Base-by-base conservation (phyloP, 2,888 invertebrate genomes). In the Octodonta nipae region DNA sequence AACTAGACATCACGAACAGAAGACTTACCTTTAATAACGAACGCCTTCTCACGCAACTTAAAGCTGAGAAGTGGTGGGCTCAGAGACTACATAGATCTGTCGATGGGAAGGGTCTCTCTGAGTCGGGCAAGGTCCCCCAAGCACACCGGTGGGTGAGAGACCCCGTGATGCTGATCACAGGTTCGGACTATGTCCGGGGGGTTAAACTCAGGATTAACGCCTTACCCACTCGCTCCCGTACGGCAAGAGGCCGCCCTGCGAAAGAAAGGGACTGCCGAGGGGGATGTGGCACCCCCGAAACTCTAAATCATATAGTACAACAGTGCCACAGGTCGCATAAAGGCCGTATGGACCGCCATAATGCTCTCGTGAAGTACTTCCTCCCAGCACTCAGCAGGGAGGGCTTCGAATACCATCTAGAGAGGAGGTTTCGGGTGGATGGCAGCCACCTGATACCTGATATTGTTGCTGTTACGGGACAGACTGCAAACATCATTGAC, bases 191-290 rank as follows among this genome's bases (percentile, higher is more conserved):
- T 22, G 14, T 38, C 11, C 13, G 24, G 3, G 3, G 4, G 2
- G 16, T 30, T 13, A 13, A 22, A 10, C 13, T 38, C n/a, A 11
- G 36, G 7, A 37, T 38, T 10, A 37, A 37, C 28, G 36, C 38
- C 7, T 32, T 37, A 3, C 36, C 36, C 3, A 27, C 38, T 4
- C 7, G 28, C 10, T 27, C 28, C 1, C 26, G 38, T 3, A 34
- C 33, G 1, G 4, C 36, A 4, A 3, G 38, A 6, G 36, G 38
- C 3, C 4, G 30, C 3, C 15, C 32, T 8, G 7, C 3, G 7
- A 28, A 13, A 12, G 36, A 32, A 15, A 11, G 31, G 7, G n/a
- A n/a, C 14, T 38, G 38, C 25, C 15, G 38, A 11, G 36, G 36
- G 7, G 36, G 38, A 8, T 38, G 36, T 16, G n/a, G 20, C 12